phyloP scores from a whole-genome alignment of 2,888 invertebrate genomes.

The Nomada lathburiana region DNA sequence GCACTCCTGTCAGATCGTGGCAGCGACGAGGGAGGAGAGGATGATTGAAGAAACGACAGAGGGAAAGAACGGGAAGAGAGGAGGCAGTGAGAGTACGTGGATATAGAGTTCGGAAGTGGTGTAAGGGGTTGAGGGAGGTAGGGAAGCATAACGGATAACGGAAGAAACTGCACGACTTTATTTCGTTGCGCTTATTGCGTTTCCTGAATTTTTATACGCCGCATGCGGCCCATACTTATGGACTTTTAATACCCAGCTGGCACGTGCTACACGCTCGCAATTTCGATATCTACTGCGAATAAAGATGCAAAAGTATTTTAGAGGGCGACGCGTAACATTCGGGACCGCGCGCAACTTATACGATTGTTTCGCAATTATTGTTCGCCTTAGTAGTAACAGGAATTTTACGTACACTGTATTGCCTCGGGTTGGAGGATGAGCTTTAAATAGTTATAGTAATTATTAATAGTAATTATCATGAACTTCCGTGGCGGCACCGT shows the following conservation, averaged over 20 bases:
- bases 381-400: not conserved
- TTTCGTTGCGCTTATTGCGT: constrained; percentile 80
- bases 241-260: constrained; percentile 71
- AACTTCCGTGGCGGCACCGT: not conserved
- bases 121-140: constrained; percentile 31
- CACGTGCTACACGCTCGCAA: constrained; percentile 67
- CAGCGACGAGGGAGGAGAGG: not conserved
- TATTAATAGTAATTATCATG: not conserved
- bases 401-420: not conserved
- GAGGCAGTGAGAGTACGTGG: constrained; percentile 18
- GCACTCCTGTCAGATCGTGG: not conserved
- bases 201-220: constrained; percentile 77
- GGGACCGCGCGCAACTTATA: not conserved
- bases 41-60: not conserved
- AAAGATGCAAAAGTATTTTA: constrained; percentile 42
- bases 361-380: not conserved
- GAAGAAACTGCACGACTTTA: constrained; percentile 79
- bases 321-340: not conserved
- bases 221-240: constrained; percentile 71
- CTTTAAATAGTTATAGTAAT: not conserved
- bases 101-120: constrained; percentile 43
- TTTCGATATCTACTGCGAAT: constrained; percentile 62
- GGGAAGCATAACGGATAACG: constrained; percentile 72
- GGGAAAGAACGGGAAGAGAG: not conserved
- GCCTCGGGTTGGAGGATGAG: not conserved